Conservation (phyloP, 1,140 invertebrate genomes). For the Drosophila lacteicornis region DNA sequence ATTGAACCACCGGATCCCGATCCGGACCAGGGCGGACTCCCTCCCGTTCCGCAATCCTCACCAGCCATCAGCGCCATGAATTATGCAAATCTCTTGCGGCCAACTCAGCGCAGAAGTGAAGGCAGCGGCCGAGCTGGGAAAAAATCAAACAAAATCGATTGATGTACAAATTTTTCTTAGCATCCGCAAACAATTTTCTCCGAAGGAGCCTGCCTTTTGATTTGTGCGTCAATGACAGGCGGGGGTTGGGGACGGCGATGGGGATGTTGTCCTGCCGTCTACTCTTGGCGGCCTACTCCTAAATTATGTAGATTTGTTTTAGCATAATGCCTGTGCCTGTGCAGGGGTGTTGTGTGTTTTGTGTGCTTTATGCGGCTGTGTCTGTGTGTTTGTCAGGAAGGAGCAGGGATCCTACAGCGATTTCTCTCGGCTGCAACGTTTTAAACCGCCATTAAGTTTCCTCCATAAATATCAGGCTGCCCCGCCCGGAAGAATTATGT, state of each 20-base stretch:
- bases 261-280: constrained; percentile 36
- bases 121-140: constrained; percentile 37
- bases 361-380: background rate
- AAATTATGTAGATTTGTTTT: constrained; percentile 84
- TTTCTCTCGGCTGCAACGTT: constrained; percentile 68
- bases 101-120: constrained; percentile 49
- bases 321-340: constrained; percentile 72
- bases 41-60: constrained; percentile 37
- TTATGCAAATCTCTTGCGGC: constrained; percentile 81
- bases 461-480: constrained; percentile 74
- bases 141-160: constrained; percentile 82
- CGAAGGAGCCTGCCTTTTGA: constrained; percentile 61
- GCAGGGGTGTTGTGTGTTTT: constrained; percentile 14
- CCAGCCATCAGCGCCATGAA: constrained; percentile 72
- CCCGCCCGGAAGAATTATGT: constrained; percentile 68
- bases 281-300: constrained; percentile 68
- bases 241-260: background rate
- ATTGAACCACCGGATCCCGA: constrained; percentile 1
- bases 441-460: constrained; percentile 80
- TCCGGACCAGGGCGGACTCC: constrained; percentile 15
- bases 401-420: constrained; percentile 39
- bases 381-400: constrained; percentile 27
- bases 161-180: constrained; percentile 83
- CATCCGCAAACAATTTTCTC: constrained; percentile 77
- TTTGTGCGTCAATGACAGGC: constrained; percentile 73